A percentile compares a stretch with the other conserved stretches of the same genome.
These are phyloP conservation scores for Notiomystis cincta DNA, from an alignment of 2,113 vertebrate genomes.

Conservation along the genomic window DNA sequence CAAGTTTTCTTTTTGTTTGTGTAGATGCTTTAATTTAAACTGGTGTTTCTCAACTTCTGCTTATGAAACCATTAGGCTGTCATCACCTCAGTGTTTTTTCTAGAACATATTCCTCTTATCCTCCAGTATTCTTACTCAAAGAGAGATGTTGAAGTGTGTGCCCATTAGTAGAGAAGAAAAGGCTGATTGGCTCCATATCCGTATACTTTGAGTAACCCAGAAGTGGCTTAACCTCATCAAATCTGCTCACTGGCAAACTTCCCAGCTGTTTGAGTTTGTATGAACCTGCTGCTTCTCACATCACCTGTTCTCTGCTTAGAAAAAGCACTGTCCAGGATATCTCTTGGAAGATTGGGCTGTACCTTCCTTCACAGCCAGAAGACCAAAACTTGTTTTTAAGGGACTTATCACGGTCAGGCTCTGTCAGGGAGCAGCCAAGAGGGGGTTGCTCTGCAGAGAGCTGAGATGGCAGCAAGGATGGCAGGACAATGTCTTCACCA, in stretches of 20 bases:
- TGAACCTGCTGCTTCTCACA: neutral
- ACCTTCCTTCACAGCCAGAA: neutral
- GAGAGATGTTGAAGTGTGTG: neutral
- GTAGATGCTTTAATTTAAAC: neutral
- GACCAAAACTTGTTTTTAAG: neutral
- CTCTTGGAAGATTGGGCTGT: neutral
- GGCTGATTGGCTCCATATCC: neutral
- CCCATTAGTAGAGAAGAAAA: neutral
- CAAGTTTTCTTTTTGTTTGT: neutral
- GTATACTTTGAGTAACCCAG: neutral
- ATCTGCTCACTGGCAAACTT: neutral
- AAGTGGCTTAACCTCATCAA: neutral
- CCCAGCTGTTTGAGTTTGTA: neutral
- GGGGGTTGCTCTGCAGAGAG: accelerated
- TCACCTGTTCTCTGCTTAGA: neutral
- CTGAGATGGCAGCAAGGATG: neutral
- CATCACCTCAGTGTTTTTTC: neutral
- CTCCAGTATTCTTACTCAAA: neutral
- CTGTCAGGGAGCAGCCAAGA: neutral
- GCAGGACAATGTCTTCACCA: neutral
- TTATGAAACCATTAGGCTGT: neutral
- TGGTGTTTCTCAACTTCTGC: neutral
- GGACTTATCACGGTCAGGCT: neutral
- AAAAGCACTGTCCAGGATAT: accelerated
- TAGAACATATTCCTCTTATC: neutral